These are phyloP conservation scores for Lumbricus terrestris DNA, from an alignment of 2,888 invertebrate species.

Conservation along the genomic window DNA sequence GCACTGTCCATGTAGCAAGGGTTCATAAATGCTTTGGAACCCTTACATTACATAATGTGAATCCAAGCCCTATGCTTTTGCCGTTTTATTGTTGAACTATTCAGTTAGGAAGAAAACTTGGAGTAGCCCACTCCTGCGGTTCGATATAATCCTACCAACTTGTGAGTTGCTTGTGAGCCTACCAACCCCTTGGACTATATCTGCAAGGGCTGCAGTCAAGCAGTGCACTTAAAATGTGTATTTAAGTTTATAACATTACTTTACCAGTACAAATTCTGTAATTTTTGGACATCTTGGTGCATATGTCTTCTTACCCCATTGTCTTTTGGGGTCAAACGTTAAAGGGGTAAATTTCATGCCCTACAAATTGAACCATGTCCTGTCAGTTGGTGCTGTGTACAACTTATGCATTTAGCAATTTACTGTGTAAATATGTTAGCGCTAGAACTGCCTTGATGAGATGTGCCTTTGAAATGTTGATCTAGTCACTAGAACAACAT, in stretches of 20 bases:
- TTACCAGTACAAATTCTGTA: neutral
- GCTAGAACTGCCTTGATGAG: constrained; percentile 14
- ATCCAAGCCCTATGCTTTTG: neutral
- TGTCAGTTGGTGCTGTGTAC: neutral
- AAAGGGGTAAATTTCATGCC: constrained; percentile 12
- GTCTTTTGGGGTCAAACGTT: neutral
- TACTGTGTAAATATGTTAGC: neutral
- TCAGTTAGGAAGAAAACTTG: too few relatives aligned
- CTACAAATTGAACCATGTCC: neutral
- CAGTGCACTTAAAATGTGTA: constrained; percentile 3
- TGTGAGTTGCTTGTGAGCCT: too few relatives aligned
- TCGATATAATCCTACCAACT: neutral
- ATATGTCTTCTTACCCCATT: neutral
- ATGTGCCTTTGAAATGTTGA: constrained; percentile 14
- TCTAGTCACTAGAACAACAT: constrained; percentile 4
- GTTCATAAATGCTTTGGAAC: neutral
- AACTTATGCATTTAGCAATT: neutral
- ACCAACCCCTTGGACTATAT: neutral
- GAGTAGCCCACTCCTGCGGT: neutral
- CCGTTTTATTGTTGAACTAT: too few relatives aligned
- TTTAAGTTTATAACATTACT: too few relatives aligned
- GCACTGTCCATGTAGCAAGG: neutral
- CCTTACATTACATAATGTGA: neutral
- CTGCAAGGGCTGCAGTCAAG: neutral
- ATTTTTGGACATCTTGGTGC: neutral